Evolutionary conservation across 2,888 invertebrate genomes (phyloP).

Genomic region (Limnephilus rhombicus): DNA sequence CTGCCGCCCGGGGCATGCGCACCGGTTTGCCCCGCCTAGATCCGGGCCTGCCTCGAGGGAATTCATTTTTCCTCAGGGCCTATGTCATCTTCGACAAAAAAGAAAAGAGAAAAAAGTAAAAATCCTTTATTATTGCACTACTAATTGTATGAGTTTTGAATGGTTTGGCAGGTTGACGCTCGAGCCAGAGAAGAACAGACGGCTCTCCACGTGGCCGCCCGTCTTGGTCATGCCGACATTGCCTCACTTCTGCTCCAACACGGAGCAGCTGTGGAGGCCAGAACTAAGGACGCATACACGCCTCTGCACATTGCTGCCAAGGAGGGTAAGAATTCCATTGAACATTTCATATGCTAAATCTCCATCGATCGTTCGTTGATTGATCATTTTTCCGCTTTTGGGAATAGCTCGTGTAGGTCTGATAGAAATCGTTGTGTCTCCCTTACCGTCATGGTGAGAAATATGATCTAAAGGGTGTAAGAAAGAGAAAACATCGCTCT

Average conservation of each 20-base stretch:
- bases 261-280: conserved; percentile 92
- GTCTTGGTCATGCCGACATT: conserved; percentile 97
- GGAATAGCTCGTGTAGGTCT: too few species aligned
- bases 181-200: conserved; percentile 94
- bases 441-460: too few species aligned
- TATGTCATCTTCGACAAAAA: neutral
- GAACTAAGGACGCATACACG: conserved; percentile 97
- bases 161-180: conserved; percentile 78
- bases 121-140: neutral
- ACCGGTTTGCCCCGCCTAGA: too few species aligned
- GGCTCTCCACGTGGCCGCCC: conserved; percentile 96
- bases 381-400: too few species aligned
- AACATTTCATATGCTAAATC: neutral
- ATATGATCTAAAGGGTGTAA: too few species aligned
- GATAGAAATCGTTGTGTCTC: too few species aligned
- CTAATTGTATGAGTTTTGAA: neutral
- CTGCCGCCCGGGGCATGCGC: too few species aligned
- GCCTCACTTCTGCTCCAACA: conserved; percentile 96
- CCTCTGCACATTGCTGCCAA: conserved; percentile 97
- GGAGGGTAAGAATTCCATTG: neutral
- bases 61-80: too few species aligned
- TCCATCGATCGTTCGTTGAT: neutral
- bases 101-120: neutral
- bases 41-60: too few species aligned
- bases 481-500: too few species aligned